Evolutionary conservation across 2,888 invertebrate genomes (phyloP).

Genomic region (Polia nebulosa): DNA sequence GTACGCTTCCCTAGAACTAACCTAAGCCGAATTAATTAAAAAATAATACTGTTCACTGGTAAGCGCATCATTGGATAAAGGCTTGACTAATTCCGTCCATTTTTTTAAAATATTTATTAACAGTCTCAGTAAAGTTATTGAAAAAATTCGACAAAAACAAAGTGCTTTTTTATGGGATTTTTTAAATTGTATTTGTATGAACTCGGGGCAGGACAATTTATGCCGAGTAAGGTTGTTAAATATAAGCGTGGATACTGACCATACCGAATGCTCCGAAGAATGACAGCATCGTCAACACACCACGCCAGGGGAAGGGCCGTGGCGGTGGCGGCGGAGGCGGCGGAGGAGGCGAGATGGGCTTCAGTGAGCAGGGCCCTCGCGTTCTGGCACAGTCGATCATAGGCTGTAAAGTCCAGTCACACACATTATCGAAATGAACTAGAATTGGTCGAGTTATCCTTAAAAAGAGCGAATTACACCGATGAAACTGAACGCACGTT

Average conservation of each 20-base stretch:
- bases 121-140: no score
- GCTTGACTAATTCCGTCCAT: no score
- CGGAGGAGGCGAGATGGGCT: slow-evolving; percentile 73
- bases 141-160: no score
- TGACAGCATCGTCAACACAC: slow-evolving; percentile 72
- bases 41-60: no score
- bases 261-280: slow-evolving; percentile 79
- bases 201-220: no score
- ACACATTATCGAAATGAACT: slow-evolving; percentile 15
- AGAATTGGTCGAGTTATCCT: background rate
- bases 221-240: background rate
- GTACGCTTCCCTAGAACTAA: no score
- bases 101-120: no score
- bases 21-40: no score
- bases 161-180: no score
- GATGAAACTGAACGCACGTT: slow-evolving; percentile 2
- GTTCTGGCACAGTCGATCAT: slow-evolving; percentile 79
- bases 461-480: background rate
- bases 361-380: slow-evolving; percentile 78
- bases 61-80: no score
- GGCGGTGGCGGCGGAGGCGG: slow-evolving; percentile 81
- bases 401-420: slow-evolving; percentile 74
- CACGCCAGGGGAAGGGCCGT: slow-evolving; percentile 83
- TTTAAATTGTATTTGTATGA: no score
- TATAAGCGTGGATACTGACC: slow-evolving; percentile 74